These are phyloP conservation scores for Apoda limacodes DNA, from an alignment of 2,888 invertebrate species.

Conservation along the genomic window DNA sequence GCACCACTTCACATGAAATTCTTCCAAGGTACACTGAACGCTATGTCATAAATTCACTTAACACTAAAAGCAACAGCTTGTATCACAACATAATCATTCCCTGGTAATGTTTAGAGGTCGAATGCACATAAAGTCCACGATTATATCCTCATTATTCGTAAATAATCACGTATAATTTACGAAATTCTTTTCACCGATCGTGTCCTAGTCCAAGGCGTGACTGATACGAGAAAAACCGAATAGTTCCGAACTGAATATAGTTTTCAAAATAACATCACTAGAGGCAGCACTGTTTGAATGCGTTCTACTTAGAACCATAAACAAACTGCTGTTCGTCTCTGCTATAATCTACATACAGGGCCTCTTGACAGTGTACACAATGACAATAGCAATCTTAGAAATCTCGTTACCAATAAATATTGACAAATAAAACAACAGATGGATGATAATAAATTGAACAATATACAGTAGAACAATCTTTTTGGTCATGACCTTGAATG, in stretches of 20 bases:
- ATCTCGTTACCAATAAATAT: too few species aligned
- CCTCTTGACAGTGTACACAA: too few species aligned
- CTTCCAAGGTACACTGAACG: slow-evolving; percentile 44
- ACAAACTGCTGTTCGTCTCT: too few species aligned
- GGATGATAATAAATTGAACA: too few species aligned
- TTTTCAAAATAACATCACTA: slow-evolving; percentile 24
- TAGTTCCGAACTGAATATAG: slow-evolving; percentile 32
- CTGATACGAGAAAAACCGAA: slow-evolving; percentile 57
- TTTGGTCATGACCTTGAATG: too few species aligned
- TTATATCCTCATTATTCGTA: slow-evolving; percentile 66
- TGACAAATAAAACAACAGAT: too few species aligned
- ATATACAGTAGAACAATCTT: too few species aligned
- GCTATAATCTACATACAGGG: too few species aligned
- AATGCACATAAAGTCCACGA: slow-evolving; percentile 53
- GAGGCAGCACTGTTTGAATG: slow-evolving; percentile 34
- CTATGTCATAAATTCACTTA: slow-evolving; percentile 46
- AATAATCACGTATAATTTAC: slow-evolving; percentile 65
- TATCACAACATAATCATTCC: slow-evolving; percentile 61
- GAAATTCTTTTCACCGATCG: slow-evolving; percentile 67
- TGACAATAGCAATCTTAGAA: too few species aligned
- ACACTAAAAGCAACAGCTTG: slow-evolving; percentile 51
- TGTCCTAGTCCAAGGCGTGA: slow-evolving; percentile 70
- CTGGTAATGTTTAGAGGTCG: slow-evolving; percentile 45
- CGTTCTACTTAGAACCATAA: slow-evolving; percentile 31
- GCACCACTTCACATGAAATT: slow-evolving; percentile 55